Evolutionary conservation across 2,113 vertebrate genomes (phyloP), one percentile per base, ranked within the genome.

Genomic region (Gavialis gangeticus): DNA sequence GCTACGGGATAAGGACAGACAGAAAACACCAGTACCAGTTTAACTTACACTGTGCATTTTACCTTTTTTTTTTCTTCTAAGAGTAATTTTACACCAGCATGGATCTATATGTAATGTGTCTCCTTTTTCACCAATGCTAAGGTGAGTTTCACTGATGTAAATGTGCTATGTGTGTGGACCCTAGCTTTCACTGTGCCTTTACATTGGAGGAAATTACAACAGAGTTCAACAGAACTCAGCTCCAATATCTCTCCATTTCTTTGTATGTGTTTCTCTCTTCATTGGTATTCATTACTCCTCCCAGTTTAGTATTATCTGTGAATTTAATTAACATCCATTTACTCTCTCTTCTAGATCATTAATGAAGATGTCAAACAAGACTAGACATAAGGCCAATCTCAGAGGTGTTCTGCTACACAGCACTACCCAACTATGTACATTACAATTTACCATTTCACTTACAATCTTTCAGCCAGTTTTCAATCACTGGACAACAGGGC

Each of bases 281-380:
- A 6, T 5, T 64, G 18, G 6, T 81, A 85, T 90, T 87, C 80
- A 76, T 64, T 94, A 73, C 2, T 30, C 22, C 3, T 91, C 57
- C 34, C 28, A 67, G 76, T 89, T 94, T 22, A 60, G 1, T 34
- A 12, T 37, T 83, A 3, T 79, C 34, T 89, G 19, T 55, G 84
- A 76, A 57, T 89, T 93, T 27, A 55, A 75, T 85, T 79, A 60
- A 62, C 82, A 79, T 84, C 3, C 2, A 21, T 63, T 89, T 92
- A 69, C 17, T 37, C 2, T 3, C 5, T 90, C 67, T 90, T 1
- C 2, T 85, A 56, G 80, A 57, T 84, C 46, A 57, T 18, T 59
- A 71, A 85, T 64, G 27, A 63, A 92, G 34, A 56, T 69, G 55
- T 89, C 85, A 96, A 83, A 87, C 19, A 90, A 62, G 25, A 54